Evolutionary conservation across 30 jellyfish, hydroid and myxozoan species (phyloP).

Genomic region (Catostylus mosaicus): DNA sequence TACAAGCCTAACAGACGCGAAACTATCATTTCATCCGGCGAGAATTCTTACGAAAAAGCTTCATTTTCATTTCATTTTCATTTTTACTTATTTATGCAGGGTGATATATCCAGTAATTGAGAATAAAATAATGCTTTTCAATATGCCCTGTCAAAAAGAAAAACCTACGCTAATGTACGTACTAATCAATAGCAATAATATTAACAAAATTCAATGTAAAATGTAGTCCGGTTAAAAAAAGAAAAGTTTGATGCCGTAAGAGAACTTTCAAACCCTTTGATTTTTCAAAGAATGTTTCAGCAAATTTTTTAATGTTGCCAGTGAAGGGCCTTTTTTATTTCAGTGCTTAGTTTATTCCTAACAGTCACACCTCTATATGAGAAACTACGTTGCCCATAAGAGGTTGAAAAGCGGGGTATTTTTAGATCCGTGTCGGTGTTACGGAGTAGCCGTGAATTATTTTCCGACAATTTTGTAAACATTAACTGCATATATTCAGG

Average conservation of each 20-base stretch:
- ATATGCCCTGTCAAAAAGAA: not conserved
- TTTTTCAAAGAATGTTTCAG: constrained; percentile 37
- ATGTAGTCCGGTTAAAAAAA: not conserved
- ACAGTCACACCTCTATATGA: constrained; percentile 48
- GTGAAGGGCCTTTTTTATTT: constrained; percentile 25
- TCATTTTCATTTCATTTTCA: no score
- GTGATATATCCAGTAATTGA: no score
- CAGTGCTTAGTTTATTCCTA: not conserved
- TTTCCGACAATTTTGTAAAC: constrained; percentile 39
- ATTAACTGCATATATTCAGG: constrained; percentile 33
- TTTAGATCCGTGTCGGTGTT: constrained; percentile 14
- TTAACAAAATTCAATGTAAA: not conserved
- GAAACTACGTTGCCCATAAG: constrained; percentile 52
- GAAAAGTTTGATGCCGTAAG: constrained; percentile 21
- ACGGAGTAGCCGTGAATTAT: constrained; percentile 50
- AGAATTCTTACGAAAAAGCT: no score
- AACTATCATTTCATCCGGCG: no score
- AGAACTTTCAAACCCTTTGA: constrained; percentile 30
- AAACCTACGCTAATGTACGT: not conserved
- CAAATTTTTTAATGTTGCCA: constrained; percentile 23
- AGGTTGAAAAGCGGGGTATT: constrained; percentile 58
- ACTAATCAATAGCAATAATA: no score
- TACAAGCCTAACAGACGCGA: no score
- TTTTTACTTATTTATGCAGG: no score
- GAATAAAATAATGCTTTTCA: no score